These are phyloP conservation scores for Semotilus atromaculatus DNA, from an alignment of 2,797 vertebrate species.

Conservation along the genomic window DNA sequence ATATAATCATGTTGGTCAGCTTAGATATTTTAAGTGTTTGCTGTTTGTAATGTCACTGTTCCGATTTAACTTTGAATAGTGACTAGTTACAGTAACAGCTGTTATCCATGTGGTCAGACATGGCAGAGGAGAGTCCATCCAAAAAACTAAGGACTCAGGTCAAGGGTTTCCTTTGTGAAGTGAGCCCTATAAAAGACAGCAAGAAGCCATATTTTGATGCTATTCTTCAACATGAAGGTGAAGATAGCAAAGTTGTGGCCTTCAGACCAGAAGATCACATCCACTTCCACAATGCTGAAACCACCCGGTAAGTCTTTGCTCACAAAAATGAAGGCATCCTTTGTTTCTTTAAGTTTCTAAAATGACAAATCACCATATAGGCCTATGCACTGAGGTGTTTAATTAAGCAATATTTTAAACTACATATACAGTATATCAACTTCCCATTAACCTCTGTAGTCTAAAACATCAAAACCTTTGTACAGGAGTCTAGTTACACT, in stretches of 20 bases:
- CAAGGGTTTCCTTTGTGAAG: constrained; percentile 13
- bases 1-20: no score
- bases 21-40: neutral
- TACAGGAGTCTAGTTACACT: constrained; percentile 4
- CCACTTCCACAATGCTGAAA: constrained; percentile 21
- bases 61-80: neutral
- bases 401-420: neutral
- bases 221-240: neutral
- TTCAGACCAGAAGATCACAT: constrained; percentile 22
- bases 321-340: neutral
- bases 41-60: neutral
- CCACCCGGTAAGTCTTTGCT: neutral
- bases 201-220: neutral
- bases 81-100: neutral
- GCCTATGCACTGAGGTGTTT: neutral
- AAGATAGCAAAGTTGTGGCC: neutral
- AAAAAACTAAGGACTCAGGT: neutral
- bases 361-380: neutral
- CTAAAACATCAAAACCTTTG: neutral
- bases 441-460: no score
- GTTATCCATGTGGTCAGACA: neutral
- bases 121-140: constrained; percentile 11
- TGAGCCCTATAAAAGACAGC: constrained; percentile 21
- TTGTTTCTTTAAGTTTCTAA: neutral
- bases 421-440: no score